Evolutionary conservation across 2,888 invertebrate species (phyloP), one percentile per base, ranked within the genome.

Genomic region (Cataglyphis cursor): DNA sequence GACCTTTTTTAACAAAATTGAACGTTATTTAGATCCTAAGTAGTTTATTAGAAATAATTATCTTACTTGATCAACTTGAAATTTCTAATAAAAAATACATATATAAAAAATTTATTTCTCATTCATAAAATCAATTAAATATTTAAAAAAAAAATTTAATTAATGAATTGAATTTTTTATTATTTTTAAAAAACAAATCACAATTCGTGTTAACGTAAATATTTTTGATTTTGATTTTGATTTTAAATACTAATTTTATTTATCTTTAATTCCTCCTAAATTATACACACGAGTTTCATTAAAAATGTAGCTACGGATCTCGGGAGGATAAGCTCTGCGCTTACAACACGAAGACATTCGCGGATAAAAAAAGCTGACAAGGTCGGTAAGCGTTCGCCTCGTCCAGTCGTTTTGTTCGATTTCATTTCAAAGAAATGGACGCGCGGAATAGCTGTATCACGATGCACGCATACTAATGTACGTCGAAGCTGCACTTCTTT

Each of bases 371-470:
- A 78, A 68, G 44, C 44, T 59, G 31, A 68, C 44, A 48, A 24
- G 59, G 35, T 70, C 35, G 59, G 68, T 59, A 59, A 80, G 59
- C 78, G 21, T 61, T 78, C 41, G 44, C 9, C 44, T 54, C 1
- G 24, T 35, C 15, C 5, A 35, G 21, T 70, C 59, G 70, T 80
- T 80, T 80, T 70, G 28, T 18, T 48, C 24, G 35, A 59, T 80
- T 80, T 70, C 18, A 70, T 48, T 18, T 61, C 48, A 35, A 59
- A 35, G 59, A 80, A 78, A 68, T 35, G 59, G 28, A 66, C 68
- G 78, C 44, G 28, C 59, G 5, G 44, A 18, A 80, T 68, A 80
- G 70, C 78, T 61, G 59, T 70, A 70, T 59, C 65, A 76, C 54
- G 76, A 18, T 31, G n/a, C 68, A 68, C 48, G 18, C 66, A 48